Evolutionary conservation across 2,888 invertebrate species (phyloP).

Genomic region (Apodemia duryi): DNA sequence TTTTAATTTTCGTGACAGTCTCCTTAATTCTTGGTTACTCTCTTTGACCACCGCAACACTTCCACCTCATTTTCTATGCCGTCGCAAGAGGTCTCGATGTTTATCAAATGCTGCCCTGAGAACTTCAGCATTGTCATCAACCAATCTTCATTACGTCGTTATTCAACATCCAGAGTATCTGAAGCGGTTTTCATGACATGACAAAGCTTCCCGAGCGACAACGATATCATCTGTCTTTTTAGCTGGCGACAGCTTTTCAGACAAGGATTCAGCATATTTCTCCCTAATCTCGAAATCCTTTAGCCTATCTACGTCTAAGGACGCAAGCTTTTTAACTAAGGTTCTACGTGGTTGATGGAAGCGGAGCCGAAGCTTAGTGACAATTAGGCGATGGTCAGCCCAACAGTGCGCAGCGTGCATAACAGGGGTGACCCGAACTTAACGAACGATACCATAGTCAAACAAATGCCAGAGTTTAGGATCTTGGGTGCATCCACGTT

Average conservation of each 20-base stretch:
- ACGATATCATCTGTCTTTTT: no score
- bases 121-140: neutral
- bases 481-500: slow-evolving; percentile 38
- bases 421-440: slow-evolving; percentile 1
- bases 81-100: neutral
- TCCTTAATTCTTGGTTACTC: neutral
- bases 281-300: no score
- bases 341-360: no score
- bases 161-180: neutral
- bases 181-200: neutral
- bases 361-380: no score
- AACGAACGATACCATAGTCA: slow-evolving; percentile 29
- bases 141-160: neutral
- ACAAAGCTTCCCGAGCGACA: no score
- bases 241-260: no score
- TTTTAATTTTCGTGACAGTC: neutral
- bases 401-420: no score
- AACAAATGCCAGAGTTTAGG: slow-evolving; percentile 35
- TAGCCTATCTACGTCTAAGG: no score
- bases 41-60: neutral
- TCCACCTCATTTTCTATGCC: neutral
- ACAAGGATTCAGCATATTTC: no score
- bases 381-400: no score
- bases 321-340: no score
- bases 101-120: neutral